Conservation (phyloP, 2,888 invertebrate genomes). For the Sphaerophoria rueppellii region DNA sequence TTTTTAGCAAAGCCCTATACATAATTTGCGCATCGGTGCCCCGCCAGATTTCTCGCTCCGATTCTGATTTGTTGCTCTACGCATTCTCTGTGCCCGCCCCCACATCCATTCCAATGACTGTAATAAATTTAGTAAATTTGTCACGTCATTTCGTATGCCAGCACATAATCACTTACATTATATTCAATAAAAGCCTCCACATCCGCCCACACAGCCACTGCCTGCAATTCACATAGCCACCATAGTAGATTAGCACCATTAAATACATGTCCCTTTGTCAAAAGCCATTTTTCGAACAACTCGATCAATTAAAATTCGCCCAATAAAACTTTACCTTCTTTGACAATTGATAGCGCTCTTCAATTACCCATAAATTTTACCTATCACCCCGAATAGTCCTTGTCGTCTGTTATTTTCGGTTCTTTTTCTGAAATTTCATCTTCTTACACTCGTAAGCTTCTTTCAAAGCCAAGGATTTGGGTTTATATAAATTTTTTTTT, state of each 20-base stretch:
- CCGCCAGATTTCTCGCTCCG: neutral
- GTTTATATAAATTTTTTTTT: neutral
- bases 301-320: slow-evolving; percentile 68
- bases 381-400: slow-evolving; percentile 50
- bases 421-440: slow-evolving; percentile 27
- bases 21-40: neutral
- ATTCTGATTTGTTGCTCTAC: slow-evolving; percentile 46
- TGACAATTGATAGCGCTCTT: slow-evolving; percentile 42
- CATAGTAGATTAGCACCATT: slow-evolving; percentile 54
- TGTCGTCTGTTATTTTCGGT: neutral
- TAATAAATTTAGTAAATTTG: slow-evolving; percentile 65
- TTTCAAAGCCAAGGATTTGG: neutral
- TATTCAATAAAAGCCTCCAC: neutral
- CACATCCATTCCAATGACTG: slow-evolving; percentile 1
- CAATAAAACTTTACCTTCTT: slow-evolving; percentile 39
- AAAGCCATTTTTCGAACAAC: slow-evolving; percentile 60
- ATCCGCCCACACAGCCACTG: neutral
- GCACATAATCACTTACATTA: slow-evolving; percentile 46
- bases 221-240: slow-evolving; percentile 6
- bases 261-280: slow-evolving; percentile 66
- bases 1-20: neutral
- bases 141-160: slow-evolving; percentile 59
- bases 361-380: slow-evolving; percentile 66
- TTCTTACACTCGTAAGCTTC: slow-evolving; percentile 27
- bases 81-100: slow-evolving; percentile 2